These are phyloP conservation scores for Formica selysi DNA, from an alignment of 1,140 invertebrate species.

Conservation along the genomic window DNA sequence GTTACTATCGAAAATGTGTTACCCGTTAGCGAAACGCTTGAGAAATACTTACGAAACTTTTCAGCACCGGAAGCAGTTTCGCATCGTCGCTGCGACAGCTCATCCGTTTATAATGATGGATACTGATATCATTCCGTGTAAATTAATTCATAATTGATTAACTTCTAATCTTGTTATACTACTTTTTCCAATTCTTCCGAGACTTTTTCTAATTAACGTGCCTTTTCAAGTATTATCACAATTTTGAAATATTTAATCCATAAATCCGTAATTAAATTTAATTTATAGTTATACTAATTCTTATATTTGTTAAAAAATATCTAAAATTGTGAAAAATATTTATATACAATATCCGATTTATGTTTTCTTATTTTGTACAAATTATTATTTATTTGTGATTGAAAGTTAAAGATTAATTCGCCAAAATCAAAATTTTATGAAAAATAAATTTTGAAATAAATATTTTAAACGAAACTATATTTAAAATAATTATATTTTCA, in stretches of 20 bases:
- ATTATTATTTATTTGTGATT: not conserved
- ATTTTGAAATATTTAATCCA: not conserved
- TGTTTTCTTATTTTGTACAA: not conserved
- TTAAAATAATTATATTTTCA: too few species aligned
- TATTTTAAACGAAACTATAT: too few species aligned
- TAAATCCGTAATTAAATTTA: not conserved
- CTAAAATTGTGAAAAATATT: not conserved
- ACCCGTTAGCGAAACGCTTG: slow-evolving; percentile 39
- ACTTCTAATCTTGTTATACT: not conserved
- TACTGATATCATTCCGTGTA: not conserved
- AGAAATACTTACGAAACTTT: slow-evolving; percentile 61
- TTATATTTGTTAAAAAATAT: slow-evolving; percentile 14
- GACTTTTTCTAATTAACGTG: not conserved
- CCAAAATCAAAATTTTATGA: not conserved
- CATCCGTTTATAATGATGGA: slow-evolving; percentile 25
- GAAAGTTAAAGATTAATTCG: slow-evolving; percentile 2
- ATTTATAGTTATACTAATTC: not conserved
- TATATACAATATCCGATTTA: not conserved
- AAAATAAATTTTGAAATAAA: too few species aligned
- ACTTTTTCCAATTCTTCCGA: not conserved
- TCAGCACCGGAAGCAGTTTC: slow-evolving; percentile 40
- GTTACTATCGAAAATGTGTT: slow-evolving; percentile 66
- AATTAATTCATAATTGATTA: slow-evolving; percentile 30
- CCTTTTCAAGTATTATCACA: not conserved
- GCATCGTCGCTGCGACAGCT: slow-evolving; percentile 3